Percentiles rank a stretch among this genome's conserved stretches.
Evolutionary conservation across 2,797 vertebrate species (phyloP).

Genomic region (Scomberomorus guttatus): DNA sequence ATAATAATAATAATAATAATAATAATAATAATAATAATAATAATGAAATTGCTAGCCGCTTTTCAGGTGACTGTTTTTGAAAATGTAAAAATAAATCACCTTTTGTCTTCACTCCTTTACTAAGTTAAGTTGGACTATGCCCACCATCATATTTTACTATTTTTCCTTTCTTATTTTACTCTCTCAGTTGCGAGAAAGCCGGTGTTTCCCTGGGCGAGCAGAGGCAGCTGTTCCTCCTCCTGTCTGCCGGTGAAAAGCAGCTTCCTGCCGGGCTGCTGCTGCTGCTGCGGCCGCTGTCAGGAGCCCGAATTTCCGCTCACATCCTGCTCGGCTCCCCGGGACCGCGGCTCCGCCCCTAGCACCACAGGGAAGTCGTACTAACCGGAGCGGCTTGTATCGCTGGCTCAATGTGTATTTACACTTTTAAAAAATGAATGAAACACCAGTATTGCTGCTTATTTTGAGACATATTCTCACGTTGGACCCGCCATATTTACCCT

Average conservation of each 20-base stretch:
- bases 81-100: neutral
- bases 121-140: neutral
- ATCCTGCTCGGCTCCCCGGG: constrained; percentile 20
- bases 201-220: constrained; percentile 32
- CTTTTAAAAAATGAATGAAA: neutral
- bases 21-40: neutral
- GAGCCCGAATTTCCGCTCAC: constrained; percentile 23
- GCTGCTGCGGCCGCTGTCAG: constrained; percentile 47
- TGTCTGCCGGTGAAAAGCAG: constrained; percentile 82
- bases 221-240: constrained; percentile 71
- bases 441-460: neutral
- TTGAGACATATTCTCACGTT: neutral
- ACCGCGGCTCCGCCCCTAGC: neutral
- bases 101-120: neutral
- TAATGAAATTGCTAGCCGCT: neutral
- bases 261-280: constrained; percentile 59
- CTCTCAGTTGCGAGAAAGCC: neutral
- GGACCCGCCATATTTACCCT: constrained; percentile 57
- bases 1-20: neutral
- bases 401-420: neutral
- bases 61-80: neutral
- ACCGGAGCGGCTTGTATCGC: fast-evolving
- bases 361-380: neutral
- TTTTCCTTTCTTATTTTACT: neutral
- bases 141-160: fast-evolving